Base-by-base conservation (phyloP, 1,140 invertebrate genomes). In the Drosophila ficusphila region DNA sequence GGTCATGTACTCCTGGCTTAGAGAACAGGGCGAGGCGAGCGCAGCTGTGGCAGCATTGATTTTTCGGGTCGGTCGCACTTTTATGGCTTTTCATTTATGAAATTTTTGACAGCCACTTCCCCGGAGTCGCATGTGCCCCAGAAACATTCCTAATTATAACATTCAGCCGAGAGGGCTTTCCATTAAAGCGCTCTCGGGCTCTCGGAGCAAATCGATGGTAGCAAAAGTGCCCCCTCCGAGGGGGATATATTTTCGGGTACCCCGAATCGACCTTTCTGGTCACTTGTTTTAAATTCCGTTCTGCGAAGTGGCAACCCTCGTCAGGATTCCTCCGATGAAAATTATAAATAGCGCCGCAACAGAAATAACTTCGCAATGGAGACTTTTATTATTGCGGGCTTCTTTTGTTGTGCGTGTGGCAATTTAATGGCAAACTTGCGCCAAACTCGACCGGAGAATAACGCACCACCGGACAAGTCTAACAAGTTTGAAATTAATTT, bases 71-170 rank as follows among this genome's bases (percentile, higher is more conserved):
- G 29, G 48, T 56, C 58, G 42, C 81, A 71, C 75, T 76, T 85
- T 85, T 75, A 79, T 72, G 64, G 76, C 76, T 81, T 86, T 79
- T 86, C 76, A 76, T 86, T 88, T 73, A 73, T 61, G 61, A 68
- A 79, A 67, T 76, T 72, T 81, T 64, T 81, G 76, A 81, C 79
- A 85, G 76, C 48, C 73, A 62, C 57, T 75, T 54, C 33, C 23
- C 29, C 19, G 2, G 39, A 46, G 46, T 65, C 71, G 36, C 36
- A 48, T 42, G 29, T 64, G 42, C 49, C 25, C 44, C 21, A 11
- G 3, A 41, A 23, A 38, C 38, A 39, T 46, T 29, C 64, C 29
- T 69, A 69, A 69, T 69, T 69, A 69, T 69, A 39, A 47, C 29
- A 54, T 62, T 42, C 38, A 19, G 49, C 23, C 11, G 12, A 25